Conservation (phyloP, 2,888 invertebrate genomes). For the Dicranocentrus wangi region DNA sequence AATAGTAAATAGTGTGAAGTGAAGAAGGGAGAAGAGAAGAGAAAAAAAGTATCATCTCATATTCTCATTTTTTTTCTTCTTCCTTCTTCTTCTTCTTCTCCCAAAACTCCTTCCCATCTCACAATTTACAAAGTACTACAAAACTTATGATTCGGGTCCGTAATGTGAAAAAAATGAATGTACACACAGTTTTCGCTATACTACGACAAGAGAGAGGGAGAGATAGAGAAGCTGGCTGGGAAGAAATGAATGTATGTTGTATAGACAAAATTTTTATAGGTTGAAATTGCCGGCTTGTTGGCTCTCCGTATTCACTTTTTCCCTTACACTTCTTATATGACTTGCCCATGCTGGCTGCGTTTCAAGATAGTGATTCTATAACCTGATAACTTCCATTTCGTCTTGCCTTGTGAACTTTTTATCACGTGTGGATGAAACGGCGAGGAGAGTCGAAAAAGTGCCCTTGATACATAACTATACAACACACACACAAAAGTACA, state of each 20-base stretch:
- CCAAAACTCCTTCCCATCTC: not conserved
- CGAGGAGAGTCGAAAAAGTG: slow-evolving; percentile 14
- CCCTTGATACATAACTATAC: slow-evolving; percentile 43
- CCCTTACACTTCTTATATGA: slow-evolving; percentile 41
- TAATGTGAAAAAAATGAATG: too few species aligned
- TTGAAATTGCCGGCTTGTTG: slow-evolving; percentile 13
- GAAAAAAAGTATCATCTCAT: not conserved
- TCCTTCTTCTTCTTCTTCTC: not conserved
- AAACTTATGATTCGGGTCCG: too few species aligned
- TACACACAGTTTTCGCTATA: too few species aligned
- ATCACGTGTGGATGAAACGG: slow-evolving; percentile 35
- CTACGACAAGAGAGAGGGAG: too few species aligned
- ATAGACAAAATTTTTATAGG: not conserved
- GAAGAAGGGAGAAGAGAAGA: not conserved
- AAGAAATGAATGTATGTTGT: too few species aligned
- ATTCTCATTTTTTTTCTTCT: not conserved
- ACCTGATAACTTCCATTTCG: slow-evolving; percentile 57
- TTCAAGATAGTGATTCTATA: slow-evolving; percentile 58
- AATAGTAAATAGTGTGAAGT: not conserved
- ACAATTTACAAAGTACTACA: too few species aligned
- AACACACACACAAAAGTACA: not conserved
- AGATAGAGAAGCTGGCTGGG: too few species aligned
- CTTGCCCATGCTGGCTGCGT: slow-evolving; percentile 51
- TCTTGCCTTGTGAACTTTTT: slow-evolving; percentile 56
- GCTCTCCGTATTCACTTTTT: slow-evolving; percentile 10